These are phyloP conservation scores for Phalacrocorax brasilianus DNA, from an alignment of 2,113 vertebrate genomes.

Conservation along the genomic window DNA sequence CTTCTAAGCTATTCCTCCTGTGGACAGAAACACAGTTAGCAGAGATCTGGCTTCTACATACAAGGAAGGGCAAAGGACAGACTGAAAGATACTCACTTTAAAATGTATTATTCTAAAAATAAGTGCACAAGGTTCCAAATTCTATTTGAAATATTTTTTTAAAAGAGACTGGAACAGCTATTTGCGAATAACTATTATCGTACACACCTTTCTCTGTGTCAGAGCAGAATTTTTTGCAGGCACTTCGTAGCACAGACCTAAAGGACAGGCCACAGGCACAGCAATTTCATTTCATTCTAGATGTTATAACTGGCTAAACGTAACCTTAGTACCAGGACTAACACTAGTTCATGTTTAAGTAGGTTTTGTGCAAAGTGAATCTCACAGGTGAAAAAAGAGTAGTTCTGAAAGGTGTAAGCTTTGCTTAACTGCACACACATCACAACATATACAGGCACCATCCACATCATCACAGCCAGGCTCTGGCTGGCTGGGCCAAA, in stretches of 20 bases:
- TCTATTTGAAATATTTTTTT: background rate
- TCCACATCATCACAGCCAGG: background rate
- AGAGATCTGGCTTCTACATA: background rate
- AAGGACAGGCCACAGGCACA: background rate
- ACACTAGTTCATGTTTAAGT: background rate
- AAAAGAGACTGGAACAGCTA: background rate
- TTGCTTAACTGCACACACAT: background rate
- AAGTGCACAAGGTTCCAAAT: background rate
- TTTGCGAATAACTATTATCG: background rate
- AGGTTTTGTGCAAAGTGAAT: background rate
- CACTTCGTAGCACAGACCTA: background rate
- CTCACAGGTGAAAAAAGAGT: background rate
- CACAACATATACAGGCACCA: background rate
- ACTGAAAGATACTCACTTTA: background rate
- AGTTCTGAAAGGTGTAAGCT: background rate
- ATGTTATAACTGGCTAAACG: background rate
- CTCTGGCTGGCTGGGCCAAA: background rate
- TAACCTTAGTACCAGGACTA: background rate
- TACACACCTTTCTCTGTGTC: background rate
- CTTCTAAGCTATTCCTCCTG: conserved; percentile 81
- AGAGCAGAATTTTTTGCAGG: background rate
- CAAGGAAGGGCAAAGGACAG: background rate
- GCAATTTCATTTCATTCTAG: background rate
- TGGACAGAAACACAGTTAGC: conserved; percentile 15
- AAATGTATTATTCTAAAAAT: background rate